These are phyloP conservation scores for Okamejei kenojei DNA, from an alignment of 2,797 vertebrate genomes.

Conservation along the genomic window DNA sequence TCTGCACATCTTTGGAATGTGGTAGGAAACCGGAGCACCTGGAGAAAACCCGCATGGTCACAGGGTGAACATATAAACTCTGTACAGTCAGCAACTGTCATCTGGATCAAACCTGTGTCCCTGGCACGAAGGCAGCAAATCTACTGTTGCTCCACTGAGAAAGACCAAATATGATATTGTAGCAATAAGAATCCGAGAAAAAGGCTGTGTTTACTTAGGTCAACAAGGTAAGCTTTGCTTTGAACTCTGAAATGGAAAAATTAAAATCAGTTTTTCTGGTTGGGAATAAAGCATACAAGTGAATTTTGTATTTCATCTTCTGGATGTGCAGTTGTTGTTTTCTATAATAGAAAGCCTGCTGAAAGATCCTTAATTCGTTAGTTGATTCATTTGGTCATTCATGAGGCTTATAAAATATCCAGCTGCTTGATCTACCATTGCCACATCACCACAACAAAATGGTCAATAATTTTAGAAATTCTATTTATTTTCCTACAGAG, in stretches of 20 bases:
- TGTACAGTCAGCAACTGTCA: no score
- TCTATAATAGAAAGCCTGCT: neutral
- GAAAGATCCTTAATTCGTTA: neutral
- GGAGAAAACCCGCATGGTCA: no score
- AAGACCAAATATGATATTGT: no score
- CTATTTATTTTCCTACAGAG: neutral
- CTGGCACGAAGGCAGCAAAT: no score
- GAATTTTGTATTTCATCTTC: neutral
- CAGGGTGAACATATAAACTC: no score
- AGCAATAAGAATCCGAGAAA: neutral
- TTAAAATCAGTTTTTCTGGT: neutral
- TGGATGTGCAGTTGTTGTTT: neutral
- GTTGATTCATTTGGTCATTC: neutral
- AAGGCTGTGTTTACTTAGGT: neutral
- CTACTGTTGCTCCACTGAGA: no score
- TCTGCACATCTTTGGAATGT: no score
- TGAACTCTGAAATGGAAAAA: neutral
- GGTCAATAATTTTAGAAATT: no score
- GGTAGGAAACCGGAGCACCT: no score
- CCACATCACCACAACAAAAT: no score
- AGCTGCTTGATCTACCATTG: neutral
- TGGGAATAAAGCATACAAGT: neutral
- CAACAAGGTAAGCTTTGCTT: neutral
- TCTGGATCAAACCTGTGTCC: no score
- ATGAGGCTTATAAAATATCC: neutral